phyloP scores from a whole-genome alignment of 2,888 invertebrate genomes.

The Eupithecia dodoneata region DNA sequence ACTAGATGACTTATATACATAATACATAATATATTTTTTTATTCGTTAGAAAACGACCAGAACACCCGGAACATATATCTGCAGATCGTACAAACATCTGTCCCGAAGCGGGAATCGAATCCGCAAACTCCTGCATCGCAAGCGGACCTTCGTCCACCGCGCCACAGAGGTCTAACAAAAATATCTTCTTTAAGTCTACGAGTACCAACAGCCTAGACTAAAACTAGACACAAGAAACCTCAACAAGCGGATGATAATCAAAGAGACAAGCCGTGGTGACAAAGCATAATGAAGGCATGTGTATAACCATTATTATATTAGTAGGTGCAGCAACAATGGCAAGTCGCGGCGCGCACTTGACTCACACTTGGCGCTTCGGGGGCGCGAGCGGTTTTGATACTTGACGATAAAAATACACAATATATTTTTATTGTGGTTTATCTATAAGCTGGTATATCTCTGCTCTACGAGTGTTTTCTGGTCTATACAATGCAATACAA shows the following conservation, averaged over 20 bases:
- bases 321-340: slow-evolving; percentile 72
- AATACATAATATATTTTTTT: no score
- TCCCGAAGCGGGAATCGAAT: no score
- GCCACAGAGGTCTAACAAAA: no score
- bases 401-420: slow-evolving; percentile 38
- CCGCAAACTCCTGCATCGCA: no score
- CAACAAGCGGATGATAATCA: slow-evolving; percentile 14
- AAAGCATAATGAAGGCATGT: slow-evolving; percentile 56
- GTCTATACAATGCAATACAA: no score
- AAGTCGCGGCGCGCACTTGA: slow-evolving; percentile 66
- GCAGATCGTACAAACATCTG: no score
- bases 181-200: neutral
- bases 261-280: slow-evolving; percentile 23
- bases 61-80: no score
- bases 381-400: slow-evolving; percentile 56
- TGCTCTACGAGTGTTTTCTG: no score
- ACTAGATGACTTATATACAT: no score
- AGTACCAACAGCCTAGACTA: neutral
- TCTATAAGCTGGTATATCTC: no score
- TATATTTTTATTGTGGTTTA: neutral
- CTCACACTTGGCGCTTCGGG: slow-evolving; percentile 67
- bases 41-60: no score
- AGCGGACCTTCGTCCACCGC: no score
- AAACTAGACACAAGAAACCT: slow-evolving; percentile 8
- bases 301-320: slow-evolving; percentile 65